phyloP scores from a whole-genome alignment of 2,797 vertebrate genomes.

The Gymnoscopelus microlampas region DNA sequence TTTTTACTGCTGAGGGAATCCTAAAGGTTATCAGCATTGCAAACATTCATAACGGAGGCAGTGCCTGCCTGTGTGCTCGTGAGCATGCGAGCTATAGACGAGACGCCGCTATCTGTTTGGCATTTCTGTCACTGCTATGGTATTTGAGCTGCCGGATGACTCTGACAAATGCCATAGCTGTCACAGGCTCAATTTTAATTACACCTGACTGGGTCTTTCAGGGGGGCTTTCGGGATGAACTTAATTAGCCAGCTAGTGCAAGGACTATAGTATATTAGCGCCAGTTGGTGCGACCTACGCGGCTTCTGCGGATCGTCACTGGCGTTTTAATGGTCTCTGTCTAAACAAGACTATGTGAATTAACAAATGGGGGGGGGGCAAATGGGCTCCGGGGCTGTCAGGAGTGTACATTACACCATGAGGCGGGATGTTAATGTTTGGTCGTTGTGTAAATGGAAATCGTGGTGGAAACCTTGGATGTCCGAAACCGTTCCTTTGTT shows the following conservation, averaged over 20 bases:
- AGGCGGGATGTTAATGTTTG: slow-evolving; percentile 46
- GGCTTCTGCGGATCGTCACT: slow-evolving; percentile 51
- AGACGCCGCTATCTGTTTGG: slow-evolving; percentile 89
- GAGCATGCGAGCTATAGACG: slow-evolving; percentile 65
- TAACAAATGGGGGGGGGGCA: slow-evolving; percentile 50
- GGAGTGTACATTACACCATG: slow-evolving; percentile 30
- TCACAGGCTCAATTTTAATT: slow-evolving; percentile 95
- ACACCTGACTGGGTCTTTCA: slow-evolving; percentile 87
- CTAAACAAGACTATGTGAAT: slow-evolving; percentile 53
- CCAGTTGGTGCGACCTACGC: slow-evolving; percentile 67
- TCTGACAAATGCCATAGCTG: slow-evolving; percentile 95
- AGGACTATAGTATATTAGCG: slow-evolving; percentile 66
- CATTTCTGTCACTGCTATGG: slow-evolving; percentile 95
- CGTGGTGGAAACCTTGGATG: too few species aligned
- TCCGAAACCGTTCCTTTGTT: too few species aligned
- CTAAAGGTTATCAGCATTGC: slow-evolving; percentile 89
- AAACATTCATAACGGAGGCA: slow-evolving; percentile 82
- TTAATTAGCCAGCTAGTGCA: slow-evolving; percentile 88
- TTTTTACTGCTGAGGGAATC: slow-evolving; percentile 81
- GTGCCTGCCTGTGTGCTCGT: slow-evolving; percentile 32
- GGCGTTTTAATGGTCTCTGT: slow-evolving; percentile 68
- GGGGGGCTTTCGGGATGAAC: slow-evolving; percentile 80
- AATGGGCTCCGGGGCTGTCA: slow-evolving; percentile 30
- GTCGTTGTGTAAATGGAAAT: slow-evolving; percentile 34
- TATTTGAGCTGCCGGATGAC: slow-evolving; percentile 93